These are phyloP conservation scores for Aphaenogaster rudis DNA, from an alignment of 1,140 invertebrate genomes.

Conservation along the genomic window DNA sequence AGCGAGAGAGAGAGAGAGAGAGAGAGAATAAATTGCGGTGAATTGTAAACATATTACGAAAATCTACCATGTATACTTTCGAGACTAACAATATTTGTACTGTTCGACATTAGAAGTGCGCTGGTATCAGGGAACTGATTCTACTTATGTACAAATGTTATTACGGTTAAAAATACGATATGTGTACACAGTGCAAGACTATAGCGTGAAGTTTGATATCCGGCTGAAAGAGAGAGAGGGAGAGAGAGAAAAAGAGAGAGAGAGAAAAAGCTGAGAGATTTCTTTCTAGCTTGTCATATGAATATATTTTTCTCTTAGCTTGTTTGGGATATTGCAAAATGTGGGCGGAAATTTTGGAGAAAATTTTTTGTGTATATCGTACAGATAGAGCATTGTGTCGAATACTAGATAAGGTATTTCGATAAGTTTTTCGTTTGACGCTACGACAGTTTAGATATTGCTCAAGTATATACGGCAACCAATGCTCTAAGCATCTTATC, in stretches of 20 bases:
- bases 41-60: slow-evolving; percentile 78
- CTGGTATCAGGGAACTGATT: slow-evolving; percentile 85
- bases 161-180: slow-evolving; percentile 64
- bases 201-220: slow-evolving; percentile 32
- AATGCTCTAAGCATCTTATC: slow-evolving; percentile 61
- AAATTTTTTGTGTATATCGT: slow-evolving; percentile 7
- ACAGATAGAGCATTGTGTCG: slow-evolving; percentile 1
- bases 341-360: slow-evolving; percentile 26
- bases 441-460: slow-evolving; percentile 61
- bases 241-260: not conserved
- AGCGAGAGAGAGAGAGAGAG: not conserved
- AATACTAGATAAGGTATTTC: slow-evolving; percentile 14
- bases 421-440: slow-evolving; percentile 36
- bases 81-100: slow-evolving; percentile 85
- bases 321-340: slow-evolving; percentile 44
- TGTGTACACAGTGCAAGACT: slow-evolving; percentile 59
- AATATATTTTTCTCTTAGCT: slow-evolving; percentile 55
- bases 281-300: slow-evolving; percentile 56
- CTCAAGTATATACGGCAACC: slow-evolving; percentile 64
- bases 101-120: slow-evolving; percentile 81
- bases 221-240: not conserved
- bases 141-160: slow-evolving; percentile 75
- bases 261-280: slow-evolving; percentile 24
- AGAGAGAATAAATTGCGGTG: slow-evolving; percentile 76
- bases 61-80: slow-evolving; percentile 82